Evolutionary conservation across 2,797 vertebrate species (phyloP).

Genomic region (Oryzias sinensis): DNA sequence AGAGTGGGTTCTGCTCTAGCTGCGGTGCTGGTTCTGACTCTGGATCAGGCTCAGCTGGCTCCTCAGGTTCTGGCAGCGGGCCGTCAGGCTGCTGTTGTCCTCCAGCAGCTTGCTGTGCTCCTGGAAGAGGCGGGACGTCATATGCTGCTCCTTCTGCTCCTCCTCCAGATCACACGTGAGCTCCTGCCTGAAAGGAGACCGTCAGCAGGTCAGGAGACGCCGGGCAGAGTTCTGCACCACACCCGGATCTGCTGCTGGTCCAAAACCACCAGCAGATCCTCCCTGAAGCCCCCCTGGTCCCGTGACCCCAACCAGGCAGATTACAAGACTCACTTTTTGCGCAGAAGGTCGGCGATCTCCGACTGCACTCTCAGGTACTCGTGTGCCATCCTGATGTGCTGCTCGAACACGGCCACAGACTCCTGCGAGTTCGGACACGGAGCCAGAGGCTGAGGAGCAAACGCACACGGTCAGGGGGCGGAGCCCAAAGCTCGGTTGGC

Average conservation of each 20-base stretch:
- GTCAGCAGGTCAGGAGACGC: constrained; percentile 76
- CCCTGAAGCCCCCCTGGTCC: constrained; percentile 95
- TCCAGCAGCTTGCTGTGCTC: constrained; percentile 97
- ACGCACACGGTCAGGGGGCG: constrained; percentile 34
- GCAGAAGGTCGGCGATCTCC: constrained; percentile 95
- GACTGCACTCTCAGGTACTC: constrained; percentile 99
- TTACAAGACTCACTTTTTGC: constrained; percentile 90
- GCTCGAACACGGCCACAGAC: constrained; percentile 99
- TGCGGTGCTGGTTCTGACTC: constrained; percentile 82
- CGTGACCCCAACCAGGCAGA: constrained; percentile 69
- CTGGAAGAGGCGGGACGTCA: constrained; percentile 96
- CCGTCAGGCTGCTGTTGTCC: constrained; percentile 91
- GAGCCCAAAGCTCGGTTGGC: constrained; percentile 82
- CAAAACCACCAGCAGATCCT: no score
- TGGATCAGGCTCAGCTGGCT: constrained; percentile 92
- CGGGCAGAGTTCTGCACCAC: constrained; percentile 63
- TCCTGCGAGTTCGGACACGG: constrained; percentile 99
- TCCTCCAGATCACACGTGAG: constrained; percentile 98
- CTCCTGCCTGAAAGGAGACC: constrained; percentile 83
- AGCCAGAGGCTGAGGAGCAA: constrained; percentile 93
- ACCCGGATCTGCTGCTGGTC: no score
- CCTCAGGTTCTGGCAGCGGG: constrained; percentile 89
- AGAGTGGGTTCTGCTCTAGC: constrained; percentile 20
- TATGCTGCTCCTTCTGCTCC: constrained; percentile 99
- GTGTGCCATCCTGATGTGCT: constrained; percentile 99